Conservation (phyloP, 1,140 invertebrate genomes). For the Apis florea region DNA sequence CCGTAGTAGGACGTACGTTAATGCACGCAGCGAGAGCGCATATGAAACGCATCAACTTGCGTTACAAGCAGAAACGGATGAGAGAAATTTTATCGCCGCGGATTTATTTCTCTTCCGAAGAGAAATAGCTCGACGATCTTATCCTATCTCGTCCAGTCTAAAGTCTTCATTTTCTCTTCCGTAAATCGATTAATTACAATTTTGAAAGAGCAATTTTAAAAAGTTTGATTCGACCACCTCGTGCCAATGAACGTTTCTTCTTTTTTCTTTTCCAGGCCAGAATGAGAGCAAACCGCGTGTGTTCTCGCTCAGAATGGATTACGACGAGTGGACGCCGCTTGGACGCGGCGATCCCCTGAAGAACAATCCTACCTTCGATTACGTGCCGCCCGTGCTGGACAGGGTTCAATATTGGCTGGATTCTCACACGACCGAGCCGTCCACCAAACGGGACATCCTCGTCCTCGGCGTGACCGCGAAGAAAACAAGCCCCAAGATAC, state of each 20-base stretch:
- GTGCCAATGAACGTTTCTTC: not conserved
- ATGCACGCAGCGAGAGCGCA: too few species aligned
- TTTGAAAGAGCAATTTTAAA: too few species aligned
- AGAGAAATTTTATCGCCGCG: slow-evolving; percentile 16
- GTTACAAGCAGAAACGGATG: not conserved
- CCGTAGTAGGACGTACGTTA: too few species aligned
- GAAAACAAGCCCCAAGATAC: slow-evolving; percentile 81
- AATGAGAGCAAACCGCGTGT: slow-evolving; percentile 71
- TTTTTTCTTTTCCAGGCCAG: slow-evolving; percentile 63
- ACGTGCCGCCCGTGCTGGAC: slow-evolving; percentile 88
- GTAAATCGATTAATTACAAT: too few species aligned
- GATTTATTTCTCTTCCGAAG: not conserved
- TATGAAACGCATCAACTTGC: not conserved
- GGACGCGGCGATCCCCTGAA: slow-evolving; percentile 88
- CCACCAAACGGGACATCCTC: slow-evolving; percentile 83
- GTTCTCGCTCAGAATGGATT: slow-evolving; percentile 86
- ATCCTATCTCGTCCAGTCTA: not conserved
- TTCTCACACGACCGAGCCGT: slow-evolving; percentile 71
- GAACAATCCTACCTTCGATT: slow-evolving; percentile 90
- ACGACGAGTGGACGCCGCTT: slow-evolving; percentile 88
- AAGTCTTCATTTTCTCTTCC: too few species aligned
- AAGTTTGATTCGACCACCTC: too few species aligned
- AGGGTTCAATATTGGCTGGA: slow-evolving; percentile 89
- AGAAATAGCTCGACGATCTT: not conserved
- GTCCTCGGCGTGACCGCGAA: slow-evolving; percentile 85